phyloP scores from a whole-genome alignment of 1,140 invertebrate species.

The Drosophila kikkawai region DNA sequence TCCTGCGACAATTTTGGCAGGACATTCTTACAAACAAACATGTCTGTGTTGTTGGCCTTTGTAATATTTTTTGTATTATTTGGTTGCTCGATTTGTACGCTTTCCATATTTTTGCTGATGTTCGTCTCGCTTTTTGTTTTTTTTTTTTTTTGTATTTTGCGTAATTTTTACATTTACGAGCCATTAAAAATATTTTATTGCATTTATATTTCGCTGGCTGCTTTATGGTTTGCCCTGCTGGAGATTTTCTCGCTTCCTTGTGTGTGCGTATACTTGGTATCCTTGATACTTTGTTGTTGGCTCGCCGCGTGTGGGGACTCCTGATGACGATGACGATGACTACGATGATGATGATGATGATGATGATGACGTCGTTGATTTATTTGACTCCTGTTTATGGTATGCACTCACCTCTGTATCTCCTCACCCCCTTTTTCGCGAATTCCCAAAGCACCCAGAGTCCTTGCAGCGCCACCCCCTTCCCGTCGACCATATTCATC shows the following conservation, averaged over 20 bases:
- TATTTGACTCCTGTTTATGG: constrained; percentile 74
- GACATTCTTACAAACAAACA: constrained; percentile 21
- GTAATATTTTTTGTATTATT: constrained; percentile 14
- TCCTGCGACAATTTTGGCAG: constrained; percentile 56
- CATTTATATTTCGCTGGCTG: constrained; percentile 75
- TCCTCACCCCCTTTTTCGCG: not conserved
- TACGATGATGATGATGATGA: constrained; percentile 25
- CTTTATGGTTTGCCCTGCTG: constrained; percentile 67
- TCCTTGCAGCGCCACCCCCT: not conserved
- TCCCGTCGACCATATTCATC: not conserved
- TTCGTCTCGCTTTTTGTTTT: constrained; percentile 3
- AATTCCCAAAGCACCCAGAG: not conserved
- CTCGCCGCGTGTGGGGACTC: constrained; percentile 54
- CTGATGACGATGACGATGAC: constrained; percentile 43
- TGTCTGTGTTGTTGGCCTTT: constrained; percentile 5
- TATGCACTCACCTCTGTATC: constrained; percentile 58
- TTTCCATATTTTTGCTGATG: constrained; percentile 21
- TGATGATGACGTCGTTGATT: constrained; percentile 70
- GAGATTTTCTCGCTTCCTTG: constrained; percentile 61
- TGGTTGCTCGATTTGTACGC: constrained; percentile 9
- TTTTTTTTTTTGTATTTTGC: constrained; percentile 56
- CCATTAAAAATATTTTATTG: constrained; percentile 79
- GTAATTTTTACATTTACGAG: constrained; percentile 78
- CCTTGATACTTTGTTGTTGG: constrained; percentile 46
- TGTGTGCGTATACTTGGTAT: constrained; percentile 23